These are phyloP conservation scores for Hemichromis elongatus DNA, from an alignment of 2,113 vertebrate genomes.

Conservation along the genomic window DNA sequence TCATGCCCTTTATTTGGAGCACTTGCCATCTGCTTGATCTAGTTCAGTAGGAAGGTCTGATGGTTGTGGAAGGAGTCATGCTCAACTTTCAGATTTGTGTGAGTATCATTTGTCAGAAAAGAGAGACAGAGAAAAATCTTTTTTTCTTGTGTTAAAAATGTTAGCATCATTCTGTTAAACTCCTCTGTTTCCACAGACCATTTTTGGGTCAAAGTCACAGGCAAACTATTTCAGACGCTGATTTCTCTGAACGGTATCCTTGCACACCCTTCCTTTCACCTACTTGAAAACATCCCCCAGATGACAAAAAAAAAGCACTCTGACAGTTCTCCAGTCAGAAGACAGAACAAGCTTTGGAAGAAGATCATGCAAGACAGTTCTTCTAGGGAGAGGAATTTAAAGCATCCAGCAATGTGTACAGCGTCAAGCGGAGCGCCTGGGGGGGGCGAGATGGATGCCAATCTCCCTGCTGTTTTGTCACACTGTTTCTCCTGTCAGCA, in stretches of 20 bases:
- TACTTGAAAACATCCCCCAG: constrained; percentile 3
- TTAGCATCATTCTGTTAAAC: background rate
- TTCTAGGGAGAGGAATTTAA: constrained; percentile 45
- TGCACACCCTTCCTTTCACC: background rate
- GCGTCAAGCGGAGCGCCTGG: constrained; percentile 48
- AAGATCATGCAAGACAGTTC: constrained; percentile 44
- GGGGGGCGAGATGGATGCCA: constrained; percentile 48
- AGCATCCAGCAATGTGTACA: constrained; percentile 49
- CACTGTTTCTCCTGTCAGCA: constrained; percentile 42
- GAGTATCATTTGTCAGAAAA: background rate
- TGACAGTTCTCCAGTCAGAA: constrained; percentile 14
- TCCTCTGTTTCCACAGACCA: constrained; percentile 14
- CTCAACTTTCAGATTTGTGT: constrained; percentile 32
- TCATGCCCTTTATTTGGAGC: constrained; percentile 55
- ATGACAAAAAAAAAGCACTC: constrained; percentile 17
- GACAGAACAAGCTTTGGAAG: constrained; percentile 25
- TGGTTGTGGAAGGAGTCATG: constrained; percentile 4
- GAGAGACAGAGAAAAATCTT: background rate
- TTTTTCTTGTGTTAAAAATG: background rate
- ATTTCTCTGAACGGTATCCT: background rate
- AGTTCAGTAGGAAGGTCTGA: constrained; percentile 17
- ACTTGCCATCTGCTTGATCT: constrained; percentile 64
- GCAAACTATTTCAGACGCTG: background rate
- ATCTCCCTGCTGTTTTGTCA: constrained; percentile 50
- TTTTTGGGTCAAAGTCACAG: background rate